Evolutionary conservation across 2,113 vertebrate genomes (phyloP).

Genomic region (Diadophis punctatus): DNA sequence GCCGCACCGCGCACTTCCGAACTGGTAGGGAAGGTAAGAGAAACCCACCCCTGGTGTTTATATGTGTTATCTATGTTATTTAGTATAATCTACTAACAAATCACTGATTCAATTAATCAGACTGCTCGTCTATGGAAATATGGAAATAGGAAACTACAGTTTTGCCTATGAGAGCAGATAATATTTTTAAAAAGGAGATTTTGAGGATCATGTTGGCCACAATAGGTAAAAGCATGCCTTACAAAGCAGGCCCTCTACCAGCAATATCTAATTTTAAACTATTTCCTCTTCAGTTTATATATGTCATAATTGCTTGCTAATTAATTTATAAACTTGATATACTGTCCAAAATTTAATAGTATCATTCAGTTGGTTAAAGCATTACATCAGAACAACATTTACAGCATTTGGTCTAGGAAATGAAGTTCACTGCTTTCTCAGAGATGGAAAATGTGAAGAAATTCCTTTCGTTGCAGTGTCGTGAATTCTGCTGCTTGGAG

Average conservation of each 20-base stretch:
- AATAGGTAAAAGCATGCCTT: not conserved
- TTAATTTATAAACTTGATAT: not conserved
- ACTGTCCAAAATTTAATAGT: not conserved
- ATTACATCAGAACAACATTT: not conserved
- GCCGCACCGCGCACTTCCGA: too few species aligned
- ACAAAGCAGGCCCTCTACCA: not conserved
- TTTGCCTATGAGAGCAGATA: not conserved
- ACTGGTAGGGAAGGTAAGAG: too few species aligned
- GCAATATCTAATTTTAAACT: not conserved
- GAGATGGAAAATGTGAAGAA: not conserved
- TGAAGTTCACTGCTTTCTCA: not conserved
- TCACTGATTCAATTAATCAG: too few species aligned
- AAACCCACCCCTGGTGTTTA: too few species aligned
- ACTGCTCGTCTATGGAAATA: not conserved
- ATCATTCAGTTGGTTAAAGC: not conserved
- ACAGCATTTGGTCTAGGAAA: not conserved
- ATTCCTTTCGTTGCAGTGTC: slow-evolving; percentile 41
- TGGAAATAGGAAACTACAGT: not conserved
- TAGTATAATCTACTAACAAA: not conserved
- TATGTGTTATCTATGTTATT: not conserved
- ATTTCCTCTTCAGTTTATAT: not conserved
- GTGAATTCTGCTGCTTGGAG: slow-evolving; percentile 58
- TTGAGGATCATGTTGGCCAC: not conserved
- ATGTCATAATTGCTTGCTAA: not conserved
- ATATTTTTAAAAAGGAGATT: not conserved